Evolutionary conservation across 2,888 invertebrate species (phyloP), one percentile per base, ranked within the genome.

Genomic region (Melieria picta): DNA sequence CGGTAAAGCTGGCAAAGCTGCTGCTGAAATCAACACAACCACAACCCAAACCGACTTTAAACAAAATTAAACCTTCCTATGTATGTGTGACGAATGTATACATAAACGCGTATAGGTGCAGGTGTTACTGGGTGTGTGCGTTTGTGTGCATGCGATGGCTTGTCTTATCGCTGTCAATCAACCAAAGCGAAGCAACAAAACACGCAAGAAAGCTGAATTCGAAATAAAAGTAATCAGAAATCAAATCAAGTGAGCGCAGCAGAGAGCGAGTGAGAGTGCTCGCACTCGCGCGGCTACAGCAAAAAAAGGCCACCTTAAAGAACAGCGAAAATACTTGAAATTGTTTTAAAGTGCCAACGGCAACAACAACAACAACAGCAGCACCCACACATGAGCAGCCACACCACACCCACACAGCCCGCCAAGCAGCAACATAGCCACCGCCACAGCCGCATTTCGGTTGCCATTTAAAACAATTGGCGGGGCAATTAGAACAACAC

Each of bases 151-250:
- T 30, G 30, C 67, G 73, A 72, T 66, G 65, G 63, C 70, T 70
- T 65, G 71, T 68, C 74, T 72, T 74, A 72, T 71, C 74, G 55
- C 43, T 71, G 65, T 71, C 74, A 74, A 71, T 74, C 72, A 72
- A 56, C 47, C 10, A 55, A 60, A 65, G 50, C 43, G 48, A 50
- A 48, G 57, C 16, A 16, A 48, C 11, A 64, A 52, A 55, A n/a
- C 30, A 52, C 5, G 16, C 55, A 63, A 71, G 9, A 61, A 57
- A 62, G 56, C 47, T 10, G 10, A 30, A 30, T 30, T 30, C 2
- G 56, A 45, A 16, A n/a, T 43, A 45, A 48, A 30, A 58, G 42
- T n/a, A 47, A 48, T 47, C 42, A 48, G 45, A 11, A 69, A 30
- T 30, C 61, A 48, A 65, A 42, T n/a, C 10, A 62, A 61, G 5